Evolutionary conservation across 2,113 vertebrate species (phyloP), one percentile per base, ranked within the genome.

Genomic region (Lophura nycthemera): DNA sequence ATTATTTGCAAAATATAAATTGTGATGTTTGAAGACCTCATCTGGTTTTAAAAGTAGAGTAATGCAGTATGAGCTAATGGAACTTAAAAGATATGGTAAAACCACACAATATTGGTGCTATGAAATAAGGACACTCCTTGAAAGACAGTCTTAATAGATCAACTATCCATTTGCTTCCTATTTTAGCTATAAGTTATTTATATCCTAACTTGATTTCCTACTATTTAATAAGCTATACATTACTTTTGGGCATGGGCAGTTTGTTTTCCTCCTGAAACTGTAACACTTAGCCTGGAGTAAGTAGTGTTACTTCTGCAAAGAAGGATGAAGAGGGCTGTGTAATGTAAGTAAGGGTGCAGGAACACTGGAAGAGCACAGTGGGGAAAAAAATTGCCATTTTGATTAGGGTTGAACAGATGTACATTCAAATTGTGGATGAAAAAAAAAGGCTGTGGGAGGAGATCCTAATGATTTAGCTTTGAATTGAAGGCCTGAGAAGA

Each of bases 401-500:
- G n/a, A 56, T 78, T 89, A 45, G 27, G 56, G 19, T 29, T 47
- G 30, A 86, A 20, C 9, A 52, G 40, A 16, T n/a, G 3, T 5
- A 9, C 21, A 8, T 52, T 70, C 36, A 66, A 67, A 72, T 27
- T 12, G 6, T 77, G 36, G 56, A n/a, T 25, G 21, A 48, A 34
- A 17, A 34, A 17, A 14, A 65, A 27, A 1, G 63, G 8, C 47
- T 20, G 13, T 22, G 7, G 8, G 8, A 80, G 13, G 43, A 10
- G 13, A 34, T 73, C 6, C 8, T 47, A 1, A 2, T 15, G 21
- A 38, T 73, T 36, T 82, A 3, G 0, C 3, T 36, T n/a, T 59
- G 27, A 54, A 13, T 4, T 72, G 54, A 42, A 2, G 8, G 29
- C 19, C 22, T 89, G 36, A 59, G 11, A 42, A 71, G 61, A 67